phyloP scores from a whole-genome alignment of 2,888 invertebrate genomes.

The Strigamia maritima region DNA sequence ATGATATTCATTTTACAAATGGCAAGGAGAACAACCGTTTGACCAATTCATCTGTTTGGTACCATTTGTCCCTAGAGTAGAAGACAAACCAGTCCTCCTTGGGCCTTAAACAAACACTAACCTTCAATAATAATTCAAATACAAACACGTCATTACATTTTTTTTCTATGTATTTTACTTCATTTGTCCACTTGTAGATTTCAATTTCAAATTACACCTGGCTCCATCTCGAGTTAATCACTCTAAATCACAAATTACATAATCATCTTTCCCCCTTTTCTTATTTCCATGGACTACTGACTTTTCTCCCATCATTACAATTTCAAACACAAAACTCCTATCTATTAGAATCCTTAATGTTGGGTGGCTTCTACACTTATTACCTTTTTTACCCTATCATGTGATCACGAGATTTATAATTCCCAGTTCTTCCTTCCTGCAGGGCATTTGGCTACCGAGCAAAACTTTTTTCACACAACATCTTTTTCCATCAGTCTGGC shows the following conservation, averaged over 20 bases:
- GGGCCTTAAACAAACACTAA: not conserved
- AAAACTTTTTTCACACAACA: not conserved
- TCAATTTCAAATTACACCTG: not conserved
- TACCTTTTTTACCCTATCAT: not conserved
- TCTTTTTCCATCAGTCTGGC: not conserved
- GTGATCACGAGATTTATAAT: not conserved
- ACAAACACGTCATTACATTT: not conserved
- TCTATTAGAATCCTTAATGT: not conserved
- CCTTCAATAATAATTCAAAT: slow-evolving; percentile 10
- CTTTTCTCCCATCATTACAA: slow-evolving; percentile 4
- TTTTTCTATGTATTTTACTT: not conserved
- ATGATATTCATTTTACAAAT: not conserved
- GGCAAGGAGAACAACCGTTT: not conserved
- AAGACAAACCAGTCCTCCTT: slow-evolving; percentile 10
- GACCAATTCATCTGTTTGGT: not conserved
- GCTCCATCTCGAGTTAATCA: slow-evolving; percentile 15
- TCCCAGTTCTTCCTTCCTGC: not conserved
- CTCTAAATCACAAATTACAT: slow-evolving; percentile 2
- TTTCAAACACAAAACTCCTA: slow-evolving; percentile 10
- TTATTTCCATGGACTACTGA: not conserved
- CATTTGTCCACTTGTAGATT: not conserved
- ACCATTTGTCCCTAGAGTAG: not conserved
- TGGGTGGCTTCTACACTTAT: slow-evolving; percentile 9
- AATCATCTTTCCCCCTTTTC: not conserved
- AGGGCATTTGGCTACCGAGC: not conserved